These are phyloP conservation scores for Cheilosia variabilis DNA, from an alignment of 2,888 invertebrate genomes.

Conservation along the genomic window DNA sequence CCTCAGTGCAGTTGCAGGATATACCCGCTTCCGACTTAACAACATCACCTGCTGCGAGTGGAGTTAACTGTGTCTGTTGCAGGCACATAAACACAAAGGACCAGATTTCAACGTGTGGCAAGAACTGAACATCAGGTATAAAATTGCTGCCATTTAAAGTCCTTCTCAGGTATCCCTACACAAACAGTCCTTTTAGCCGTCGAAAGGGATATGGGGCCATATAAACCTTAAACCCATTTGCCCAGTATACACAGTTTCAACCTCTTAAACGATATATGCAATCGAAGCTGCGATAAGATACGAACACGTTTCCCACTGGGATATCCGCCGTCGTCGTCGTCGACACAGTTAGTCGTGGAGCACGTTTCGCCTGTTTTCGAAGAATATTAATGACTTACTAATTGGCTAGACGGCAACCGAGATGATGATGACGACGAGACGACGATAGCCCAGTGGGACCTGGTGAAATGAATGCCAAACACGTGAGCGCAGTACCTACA, in stretches of 20 bases:
- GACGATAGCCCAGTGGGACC: conserved; percentile 11
- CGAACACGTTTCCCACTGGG: conserved; percentile 15
- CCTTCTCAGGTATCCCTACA: neutral
- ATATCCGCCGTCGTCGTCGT: conserved; percentile 33
- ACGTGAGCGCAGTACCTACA: conserved; percentile 8
- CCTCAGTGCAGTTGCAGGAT: too few species aligned
- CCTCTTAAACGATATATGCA: neutral
- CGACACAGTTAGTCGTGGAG: conserved; percentile 27
- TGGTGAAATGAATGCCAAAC: conserved; percentile 19
- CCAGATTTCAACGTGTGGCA: neutral
- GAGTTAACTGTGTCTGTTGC: neutral
- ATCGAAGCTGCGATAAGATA: conserved; percentile 15
- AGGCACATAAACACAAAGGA: neutral
- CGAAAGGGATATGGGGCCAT: neutral
- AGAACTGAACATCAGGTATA: neutral
- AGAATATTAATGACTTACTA: conserved; percentile 68
- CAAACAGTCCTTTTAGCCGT: neutral
- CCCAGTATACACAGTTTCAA: neutral
- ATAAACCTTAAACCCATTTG: neutral
- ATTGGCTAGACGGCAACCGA: conserved; percentile 58
- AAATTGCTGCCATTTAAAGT: neutral
- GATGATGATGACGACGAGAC: conserved; percentile 39
- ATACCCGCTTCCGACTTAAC: neutral
- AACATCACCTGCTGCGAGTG: neutral
- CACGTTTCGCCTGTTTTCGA: conserved; percentile 57